A percentile compares a stretch with the other conserved stretches of the same genome.
phyloP scores from a whole-genome alignment of 2,113 vertebrate genomes.

The Procavia capensis region DNA sequence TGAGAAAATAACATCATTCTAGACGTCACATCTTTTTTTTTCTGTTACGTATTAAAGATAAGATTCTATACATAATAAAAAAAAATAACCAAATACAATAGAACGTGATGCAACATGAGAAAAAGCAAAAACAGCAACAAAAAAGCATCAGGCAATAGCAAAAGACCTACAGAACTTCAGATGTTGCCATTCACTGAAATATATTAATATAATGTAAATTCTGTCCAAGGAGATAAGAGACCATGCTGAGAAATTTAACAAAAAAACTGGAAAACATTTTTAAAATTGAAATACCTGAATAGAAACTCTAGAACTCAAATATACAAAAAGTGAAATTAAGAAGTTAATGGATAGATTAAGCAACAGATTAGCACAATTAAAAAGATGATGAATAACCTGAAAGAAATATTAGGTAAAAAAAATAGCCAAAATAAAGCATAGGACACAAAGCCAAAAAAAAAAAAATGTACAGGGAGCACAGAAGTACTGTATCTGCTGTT shows the following conservation, averaged over 20 bases:
- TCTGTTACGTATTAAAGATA: background rate
- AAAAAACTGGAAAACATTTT: background rate
- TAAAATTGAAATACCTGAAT: background rate
- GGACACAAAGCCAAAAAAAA: background rate
- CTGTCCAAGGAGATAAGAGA: background rate
- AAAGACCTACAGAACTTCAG: background rate
- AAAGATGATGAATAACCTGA: background rate
- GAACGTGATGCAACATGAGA: background rate
- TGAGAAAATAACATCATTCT: background rate
- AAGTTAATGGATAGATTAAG: background rate
- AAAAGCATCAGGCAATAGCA: background rate
- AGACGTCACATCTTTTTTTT: background rate
- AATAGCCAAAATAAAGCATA: background rate
- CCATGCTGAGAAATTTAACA: background rate
- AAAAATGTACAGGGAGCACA: background rate
- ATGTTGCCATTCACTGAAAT: background rate
- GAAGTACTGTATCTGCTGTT: background rate
- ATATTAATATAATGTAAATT: constrained; percentile 5
- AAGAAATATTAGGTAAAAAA: background rate
- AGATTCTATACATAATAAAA: background rate
- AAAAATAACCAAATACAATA: background rate
- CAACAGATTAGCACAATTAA: constrained; percentile 9
- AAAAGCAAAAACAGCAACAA: constrained; percentile 36
- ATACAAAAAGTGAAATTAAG: background rate
- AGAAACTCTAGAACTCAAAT: background rate